These are phyloP conservation scores for Augochlora pura DNA, from an alignment of 1,140 invertebrate genomes.

Conservation along the genomic window DNA sequence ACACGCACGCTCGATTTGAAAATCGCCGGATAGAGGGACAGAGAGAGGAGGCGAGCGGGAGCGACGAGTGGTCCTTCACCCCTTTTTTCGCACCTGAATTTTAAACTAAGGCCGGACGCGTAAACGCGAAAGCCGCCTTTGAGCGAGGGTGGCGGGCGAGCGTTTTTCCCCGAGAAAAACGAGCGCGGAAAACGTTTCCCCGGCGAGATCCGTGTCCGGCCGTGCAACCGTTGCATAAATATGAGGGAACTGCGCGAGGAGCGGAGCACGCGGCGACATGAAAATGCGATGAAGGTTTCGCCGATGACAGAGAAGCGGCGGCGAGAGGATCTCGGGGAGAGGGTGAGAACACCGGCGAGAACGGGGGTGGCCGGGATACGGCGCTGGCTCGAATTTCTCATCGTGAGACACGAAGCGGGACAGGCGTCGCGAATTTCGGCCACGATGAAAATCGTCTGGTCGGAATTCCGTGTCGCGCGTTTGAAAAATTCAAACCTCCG, in stretches of 20 bases:
- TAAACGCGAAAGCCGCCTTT: slow-evolving; percentile 49
- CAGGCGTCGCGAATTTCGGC: slow-evolving; percentile 6
- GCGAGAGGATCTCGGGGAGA: background rate
- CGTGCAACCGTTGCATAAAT: slow-evolving; percentile 66
- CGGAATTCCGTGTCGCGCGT: background rate
- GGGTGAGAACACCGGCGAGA: slow-evolving; percentile 9
- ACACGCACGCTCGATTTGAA: background rate
- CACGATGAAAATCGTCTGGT: background rate
- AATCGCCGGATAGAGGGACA: background rate
- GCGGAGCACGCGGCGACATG: slow-evolving; percentile 60
- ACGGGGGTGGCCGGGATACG: background rate
- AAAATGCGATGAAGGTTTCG: slow-evolving; percentile 65
- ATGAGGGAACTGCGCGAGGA: slow-evolving; percentile 54
- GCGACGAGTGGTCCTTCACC: slow-evolving; percentile 27
- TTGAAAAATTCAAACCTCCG: slow-evolving; percentile 9
- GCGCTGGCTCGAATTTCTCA: slow-evolving; percentile 28
- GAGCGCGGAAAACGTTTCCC: slow-evolving; percentile 58
- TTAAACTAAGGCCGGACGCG: slow-evolving; percentile 50
- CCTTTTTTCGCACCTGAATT: slow-evolving; percentile 51
- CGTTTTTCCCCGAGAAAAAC: slow-evolving; percentile 53
- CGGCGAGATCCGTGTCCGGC: slow-evolving; percentile 63
- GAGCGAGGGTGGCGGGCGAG: slow-evolving; percentile 40
- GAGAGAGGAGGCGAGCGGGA: too few species aligned
- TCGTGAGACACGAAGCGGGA: background rate
- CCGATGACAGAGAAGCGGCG: slow-evolving; percentile 52